Base-by-base conservation (phyloP, 30 jellyfish, hydroid and myxozoan species). In the Clytia hemisphaerica region DNA sequence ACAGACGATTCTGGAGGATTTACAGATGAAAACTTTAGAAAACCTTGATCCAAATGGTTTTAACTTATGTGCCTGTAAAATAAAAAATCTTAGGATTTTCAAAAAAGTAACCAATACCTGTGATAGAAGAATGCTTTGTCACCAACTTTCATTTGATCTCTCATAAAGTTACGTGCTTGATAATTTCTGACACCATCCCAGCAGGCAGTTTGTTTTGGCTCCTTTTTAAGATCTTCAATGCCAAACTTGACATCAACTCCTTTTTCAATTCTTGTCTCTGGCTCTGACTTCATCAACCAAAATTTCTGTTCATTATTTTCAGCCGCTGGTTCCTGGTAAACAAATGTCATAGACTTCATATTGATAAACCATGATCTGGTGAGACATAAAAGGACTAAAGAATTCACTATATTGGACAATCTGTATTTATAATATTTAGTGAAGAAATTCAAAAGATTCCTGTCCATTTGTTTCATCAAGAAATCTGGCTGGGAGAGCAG, bases 171-270 rank as follows among this genome's bases (percentile, higher is more conserved):
- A 16, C 97, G 44, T 24, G 97, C 94, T 55, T 88, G 97, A 54
- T 88, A 81, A 59, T 88, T 88, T 28, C 97, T 45, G 26, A 88
- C 97, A 2, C 97, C 97, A 75, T 88, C 94, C 97, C 97, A 88
- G 31, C 91, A 73, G 0, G 93, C 92, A 30, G 97, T 88, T 65
- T 73, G 88, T 1, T 78, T 61, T 46, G 94, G 94, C 37, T 88
- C 94, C 12, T 61, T 48, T 75, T 64, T 79, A 67, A 88, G 63
- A 62, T 88, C 97, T 28, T 88, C 94, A 6, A 88, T 76, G 48
- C 94, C 93, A 75, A 79, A 88, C 58, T 86, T 86, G 18, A 79
- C 96, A 74, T 86, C 96, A n/a, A 86, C 87, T 4, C 94, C 94
- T 37, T 86, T 86, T 59, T 86, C 94, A 6, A 86, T 71, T 24